A percentile compares a stretch with the other conserved stretches of the same genome.
Evolutionary conservation across 2,113 vertebrate genomes (phyloP).

Genomic region (Heterotis niloticus): DNA sequence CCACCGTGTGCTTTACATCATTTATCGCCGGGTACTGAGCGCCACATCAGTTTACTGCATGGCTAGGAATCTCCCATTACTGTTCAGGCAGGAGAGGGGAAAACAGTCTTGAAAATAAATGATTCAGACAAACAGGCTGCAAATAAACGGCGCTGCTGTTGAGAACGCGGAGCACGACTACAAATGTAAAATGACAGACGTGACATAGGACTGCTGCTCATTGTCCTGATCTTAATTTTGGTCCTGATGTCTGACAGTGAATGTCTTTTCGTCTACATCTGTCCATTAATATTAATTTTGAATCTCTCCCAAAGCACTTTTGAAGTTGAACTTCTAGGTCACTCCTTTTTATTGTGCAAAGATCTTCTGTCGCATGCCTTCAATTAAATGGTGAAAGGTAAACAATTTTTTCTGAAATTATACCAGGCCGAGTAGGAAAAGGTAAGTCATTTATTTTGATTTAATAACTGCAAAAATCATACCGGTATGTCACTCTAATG

Average conservation of each 20-base stretch:
- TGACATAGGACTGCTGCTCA: not conserved
- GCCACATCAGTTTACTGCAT: not conserved
- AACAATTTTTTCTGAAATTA: too few relatives aligned
- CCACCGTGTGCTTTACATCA: too few relatives aligned
- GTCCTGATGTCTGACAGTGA: not conserved
- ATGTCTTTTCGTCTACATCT: not conserved
- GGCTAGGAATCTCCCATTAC: constrained; percentile 14
- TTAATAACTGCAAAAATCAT: too few relatives aligned
- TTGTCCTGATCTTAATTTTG: constrained; percentile 6
- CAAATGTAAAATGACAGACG: not conserved
- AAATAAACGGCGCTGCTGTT: constrained; percentile 12
- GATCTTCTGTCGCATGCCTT: too few relatives aligned
- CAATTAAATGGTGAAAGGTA: too few relatives aligned
- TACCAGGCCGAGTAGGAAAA: too few relatives aligned
- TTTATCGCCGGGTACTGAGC: too few relatives aligned
- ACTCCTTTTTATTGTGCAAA: too few relatives aligned
- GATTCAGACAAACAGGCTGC: constrained; percentile 6
- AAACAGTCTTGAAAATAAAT: not conserved
- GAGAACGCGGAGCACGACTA: not conserved
- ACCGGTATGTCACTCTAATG: too few relatives aligned
- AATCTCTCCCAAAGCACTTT: not conserved
- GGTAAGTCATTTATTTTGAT: too few relatives aligned
- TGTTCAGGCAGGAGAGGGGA: not conserved
- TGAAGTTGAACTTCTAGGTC: too few relatives aligned
- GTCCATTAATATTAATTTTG: not conserved